Conservation (phyloP, 2,888 invertebrate genomes). For the Lottia gigantea region DNA sequence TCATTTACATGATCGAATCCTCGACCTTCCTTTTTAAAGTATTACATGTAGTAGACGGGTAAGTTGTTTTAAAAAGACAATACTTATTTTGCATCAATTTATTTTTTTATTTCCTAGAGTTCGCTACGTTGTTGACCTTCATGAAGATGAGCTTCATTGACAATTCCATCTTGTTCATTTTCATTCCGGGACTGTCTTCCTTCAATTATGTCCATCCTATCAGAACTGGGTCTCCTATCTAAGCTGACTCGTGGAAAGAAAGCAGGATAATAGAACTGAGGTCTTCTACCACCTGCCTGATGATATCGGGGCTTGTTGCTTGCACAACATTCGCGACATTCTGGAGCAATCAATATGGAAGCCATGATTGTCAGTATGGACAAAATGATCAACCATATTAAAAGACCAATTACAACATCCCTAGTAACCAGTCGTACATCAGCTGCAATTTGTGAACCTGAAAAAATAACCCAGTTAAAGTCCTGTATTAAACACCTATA, state of each 20-base stretch:
- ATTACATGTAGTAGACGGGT: too few relatives aligned
- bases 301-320: not conserved
- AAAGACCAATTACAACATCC: slow-evolving; percentile 13
- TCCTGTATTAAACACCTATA: too few relatives aligned
- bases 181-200: slow-evolving; percentile 5
- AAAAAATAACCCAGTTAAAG: not conserved
- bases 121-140: not conserved
- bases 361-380: slow-evolving; percentile 15
- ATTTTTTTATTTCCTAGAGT: not conserved
- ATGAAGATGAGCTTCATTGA: not conserved
- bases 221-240: slow-evolving; percentile 14
- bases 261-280: slow-evolving; percentile 17
- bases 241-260: slow-evolving; percentile 16
- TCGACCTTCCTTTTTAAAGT: too few relatives aligned
- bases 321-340: slow-evolving; percentile 1
- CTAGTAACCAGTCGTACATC: slow-evolving; percentile 11
- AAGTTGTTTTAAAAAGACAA: too few relatives aligned
- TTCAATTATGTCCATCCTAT: slow-evolving; percentile 17
- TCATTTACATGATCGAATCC: too few relatives aligned
- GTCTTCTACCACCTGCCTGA: not conserved
- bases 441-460: not conserved
- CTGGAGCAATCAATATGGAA: slow-evolving; percentile 5
- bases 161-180: not conserved
- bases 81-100: too few relatives aligned
- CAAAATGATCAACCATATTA: slow-evolving; percentile 17